Evolutionary conservation across 1,140 invertebrate species (phyloP).

Genomic region (Aphelinus atriplicis): DNA sequence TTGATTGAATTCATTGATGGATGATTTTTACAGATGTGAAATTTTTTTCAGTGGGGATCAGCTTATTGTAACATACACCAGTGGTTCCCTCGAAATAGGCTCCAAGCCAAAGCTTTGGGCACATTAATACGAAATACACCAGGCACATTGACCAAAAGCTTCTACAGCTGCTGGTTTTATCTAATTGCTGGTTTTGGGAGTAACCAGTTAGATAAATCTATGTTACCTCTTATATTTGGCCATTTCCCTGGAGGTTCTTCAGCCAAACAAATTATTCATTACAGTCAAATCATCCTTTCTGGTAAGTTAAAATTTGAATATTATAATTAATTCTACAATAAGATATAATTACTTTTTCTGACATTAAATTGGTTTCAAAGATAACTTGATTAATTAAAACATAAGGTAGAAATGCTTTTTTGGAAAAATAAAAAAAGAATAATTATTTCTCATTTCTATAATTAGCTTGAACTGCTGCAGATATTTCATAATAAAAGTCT

Average conservation of each 20-base stretch:
- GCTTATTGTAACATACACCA: constrained; percentile 61
- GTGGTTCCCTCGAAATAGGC: constrained; percentile 58
- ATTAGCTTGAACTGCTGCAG: too few species aligned
- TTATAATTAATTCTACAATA: not conserved
- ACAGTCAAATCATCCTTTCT: constrained; percentile 66
- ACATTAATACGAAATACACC: constrained; percentile 59
- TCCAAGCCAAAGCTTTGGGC: constrained; percentile 54
- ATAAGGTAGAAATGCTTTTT: not conserved
- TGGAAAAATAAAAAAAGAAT: not conserved
- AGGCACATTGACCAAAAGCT: constrained; percentile 53
- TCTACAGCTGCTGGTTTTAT: constrained; percentile 59
- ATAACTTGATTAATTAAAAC: not conserved
- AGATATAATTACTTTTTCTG: too few species aligned
- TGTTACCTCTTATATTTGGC: constrained; percentile 70
- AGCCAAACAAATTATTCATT: constrained; percentile 73
- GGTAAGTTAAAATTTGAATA: constrained; percentile 46
- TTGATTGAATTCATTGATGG: not conserved
- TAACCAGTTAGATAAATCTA: constrained; percentile 61
- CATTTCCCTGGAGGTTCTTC: constrained; percentile 82
- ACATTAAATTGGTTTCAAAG: not conserved
- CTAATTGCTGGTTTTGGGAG: constrained; percentile 62
- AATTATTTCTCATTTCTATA: constrained; percentile 48
- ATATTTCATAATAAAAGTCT: too few species aligned
- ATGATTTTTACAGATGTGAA: too few species aligned
- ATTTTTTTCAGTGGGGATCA: constrained; percentile 59